Evolutionary conservation across 1,140 invertebrate genomes (phyloP).

Genomic region (Saccostrea echinata): DNA sequence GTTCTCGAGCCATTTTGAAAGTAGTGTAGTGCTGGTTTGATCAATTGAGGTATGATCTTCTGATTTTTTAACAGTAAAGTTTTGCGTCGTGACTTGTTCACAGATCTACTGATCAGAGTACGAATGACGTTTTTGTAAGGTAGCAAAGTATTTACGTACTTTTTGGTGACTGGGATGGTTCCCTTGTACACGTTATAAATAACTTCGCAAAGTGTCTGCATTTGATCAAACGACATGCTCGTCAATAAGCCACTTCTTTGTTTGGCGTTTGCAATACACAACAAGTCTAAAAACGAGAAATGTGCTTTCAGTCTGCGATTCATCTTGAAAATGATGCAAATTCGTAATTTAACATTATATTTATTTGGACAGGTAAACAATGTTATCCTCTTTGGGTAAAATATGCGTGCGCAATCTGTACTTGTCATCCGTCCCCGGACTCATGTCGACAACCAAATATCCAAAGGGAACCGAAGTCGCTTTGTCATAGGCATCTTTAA

Average conservation of each 20-base stretch:
- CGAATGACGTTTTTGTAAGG: too few relatives aligned
- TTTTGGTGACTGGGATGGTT: too few relatives aligned
- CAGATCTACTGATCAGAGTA: too few relatives aligned
- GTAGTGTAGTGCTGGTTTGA: conserved; percentile 39
- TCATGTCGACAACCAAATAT: conserved; percentile 50
- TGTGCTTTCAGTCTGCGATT: conserved; percentile 42
- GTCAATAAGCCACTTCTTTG: conserved; percentile 26
- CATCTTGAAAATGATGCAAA: conserved; percentile 31
- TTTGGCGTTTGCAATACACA: conserved; percentile 22
- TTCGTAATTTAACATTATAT: background rate
- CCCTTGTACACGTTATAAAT: conserved; percentile 41
- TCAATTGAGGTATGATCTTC: conserved; percentile 23
- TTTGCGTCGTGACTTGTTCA: too few relatives aligned
- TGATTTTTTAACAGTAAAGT: background rate
- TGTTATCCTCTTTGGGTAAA: conserved; percentile 47
- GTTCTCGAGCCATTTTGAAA: conserved; percentile 44
- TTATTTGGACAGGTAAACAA: conserved; percentile 43
- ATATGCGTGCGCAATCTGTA: conserved; percentile 49
- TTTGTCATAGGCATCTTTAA: conserved; percentile 49
- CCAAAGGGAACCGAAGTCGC: conserved; percentile 35
- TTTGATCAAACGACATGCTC: conserved; percentile 33
- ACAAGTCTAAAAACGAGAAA: conserved; percentile 34
- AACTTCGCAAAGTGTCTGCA: conserved; percentile 45
- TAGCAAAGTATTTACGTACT: too few relatives aligned
- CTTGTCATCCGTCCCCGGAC: conserved; percentile 4